Percentiles rank a stretch among this genome's conserved stretches.
phyloP scores from a whole-genome alignment of 2,888 invertebrate genomes.

The Zaprionus bogoriensis region DNA sequence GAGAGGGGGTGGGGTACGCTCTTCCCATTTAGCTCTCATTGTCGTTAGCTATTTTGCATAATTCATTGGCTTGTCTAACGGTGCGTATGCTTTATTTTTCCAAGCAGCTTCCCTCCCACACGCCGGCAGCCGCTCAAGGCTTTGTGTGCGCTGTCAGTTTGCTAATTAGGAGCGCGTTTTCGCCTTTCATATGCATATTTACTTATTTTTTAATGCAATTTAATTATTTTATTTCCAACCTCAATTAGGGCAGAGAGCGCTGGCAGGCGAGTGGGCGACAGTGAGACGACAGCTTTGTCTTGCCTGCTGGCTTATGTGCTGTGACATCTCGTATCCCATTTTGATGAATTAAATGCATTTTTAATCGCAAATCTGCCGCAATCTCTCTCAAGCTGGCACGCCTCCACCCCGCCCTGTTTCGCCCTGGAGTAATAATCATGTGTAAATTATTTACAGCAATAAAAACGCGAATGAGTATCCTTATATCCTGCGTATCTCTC shows the following conservation, averaged over 20 bases:
- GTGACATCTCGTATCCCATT: conserved; percentile 42
- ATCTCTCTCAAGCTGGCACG: conserved; percentile 7
- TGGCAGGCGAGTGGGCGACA: background rate
- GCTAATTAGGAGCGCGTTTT: conserved; percentile 70
- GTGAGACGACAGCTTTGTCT: conserved; percentile 32
- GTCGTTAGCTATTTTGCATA: conserved; percentile 66
- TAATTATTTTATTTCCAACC: conserved; percentile 62
- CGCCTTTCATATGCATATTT: conserved; percentile 71
- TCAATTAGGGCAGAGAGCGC: conserved; percentile 30
- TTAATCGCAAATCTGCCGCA: conserved; percentile 54
- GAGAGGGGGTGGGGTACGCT: too few species aligned
- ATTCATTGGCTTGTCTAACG: conserved; percentile 75
- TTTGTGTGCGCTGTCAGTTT: conserved; percentile 62
- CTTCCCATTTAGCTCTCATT: conserved; percentile 32
- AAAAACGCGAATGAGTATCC: background rate
- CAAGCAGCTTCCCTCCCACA: conserved; percentile 2
- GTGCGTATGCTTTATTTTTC: conserved; percentile 67
- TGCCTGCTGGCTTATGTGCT: conserved; percentile 54
- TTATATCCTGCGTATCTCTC: too few species aligned
- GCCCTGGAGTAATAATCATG: background rate
- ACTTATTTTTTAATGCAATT: conserved; percentile 66
- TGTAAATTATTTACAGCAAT: background rate
- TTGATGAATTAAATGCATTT: conserved; percentile 70
- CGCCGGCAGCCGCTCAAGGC: background rate
- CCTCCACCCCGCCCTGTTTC: background rate